Percentiles rank a stretch among this genome's conserved stretches.
phyloP scores from a whole-genome alignment of 2,888 invertebrate genomes.

The Nymphalis urticae region DNA sequence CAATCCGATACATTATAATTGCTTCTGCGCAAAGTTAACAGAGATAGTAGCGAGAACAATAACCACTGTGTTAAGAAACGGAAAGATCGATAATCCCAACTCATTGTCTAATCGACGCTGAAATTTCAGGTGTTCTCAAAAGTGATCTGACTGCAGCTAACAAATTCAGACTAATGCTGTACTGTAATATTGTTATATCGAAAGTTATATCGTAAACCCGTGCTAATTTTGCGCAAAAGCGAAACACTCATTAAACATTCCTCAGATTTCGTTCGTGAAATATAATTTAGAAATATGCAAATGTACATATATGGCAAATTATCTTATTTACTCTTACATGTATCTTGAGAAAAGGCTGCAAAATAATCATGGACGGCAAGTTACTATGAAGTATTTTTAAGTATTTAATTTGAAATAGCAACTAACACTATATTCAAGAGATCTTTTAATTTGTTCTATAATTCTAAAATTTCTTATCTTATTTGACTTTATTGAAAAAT shows the following conservation, averaged over 20 bases:
- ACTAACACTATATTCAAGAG: slow-evolving; percentile 25
- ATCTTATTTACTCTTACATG: slow-evolving; percentile 45
- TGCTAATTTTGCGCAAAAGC: background rate
- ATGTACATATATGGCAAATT: slow-evolving; percentile 52
- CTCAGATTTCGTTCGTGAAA: background rate
- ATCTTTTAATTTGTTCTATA: slow-evolving; percentile 14
- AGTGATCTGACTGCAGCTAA: too few relatives aligned
- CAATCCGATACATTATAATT: background rate
- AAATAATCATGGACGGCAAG: slow-evolving; percentile 78
- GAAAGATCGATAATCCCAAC: too few relatives aligned
- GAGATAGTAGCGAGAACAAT: background rate
- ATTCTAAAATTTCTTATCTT: slow-evolving; percentile 20
- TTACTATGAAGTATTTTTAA: slow-evolving; percentile 48
- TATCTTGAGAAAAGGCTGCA: slow-evolving; percentile 60
- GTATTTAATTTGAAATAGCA: slow-evolving; percentile 25
- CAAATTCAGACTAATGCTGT: too few relatives aligned
- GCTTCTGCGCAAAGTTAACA: slow-evolving; percentile 3
- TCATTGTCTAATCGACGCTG: too few relatives aligned
- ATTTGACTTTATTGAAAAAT: slow-evolving; percentile 7
- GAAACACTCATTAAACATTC: background rate
- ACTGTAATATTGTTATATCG: too few relatives aligned
- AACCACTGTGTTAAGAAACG: background rate
- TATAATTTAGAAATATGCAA: slow-evolving; percentile 48
- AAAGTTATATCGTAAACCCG: background rate
- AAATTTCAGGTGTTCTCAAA: too few relatives aligned